Percentiles rank a stretch among this genome's conserved stretches.
Evolutionary conservation across 2,113 vertebrate species (phyloP).

Genomic region (Baryphthengus martii): DNA sequence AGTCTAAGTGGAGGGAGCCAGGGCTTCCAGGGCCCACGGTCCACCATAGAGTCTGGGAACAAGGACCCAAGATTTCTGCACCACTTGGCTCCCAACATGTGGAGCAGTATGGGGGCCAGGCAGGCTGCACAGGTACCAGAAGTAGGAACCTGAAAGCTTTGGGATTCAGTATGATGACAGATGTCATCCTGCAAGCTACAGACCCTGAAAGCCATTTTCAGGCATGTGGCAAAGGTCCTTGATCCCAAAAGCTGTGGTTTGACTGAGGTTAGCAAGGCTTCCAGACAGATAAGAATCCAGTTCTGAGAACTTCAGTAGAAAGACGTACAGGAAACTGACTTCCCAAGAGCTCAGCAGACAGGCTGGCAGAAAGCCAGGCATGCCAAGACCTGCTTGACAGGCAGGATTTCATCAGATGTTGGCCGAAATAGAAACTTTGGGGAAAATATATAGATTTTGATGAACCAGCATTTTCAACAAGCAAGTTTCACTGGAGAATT

Average conservation of each 20-base stretch:
- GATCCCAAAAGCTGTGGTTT: neutral
- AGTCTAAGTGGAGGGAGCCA: neutral
- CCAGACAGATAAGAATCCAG: neutral
- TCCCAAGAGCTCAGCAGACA: neutral
- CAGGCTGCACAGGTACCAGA: neutral
- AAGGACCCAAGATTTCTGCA: neutral
- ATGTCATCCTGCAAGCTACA: neutral
- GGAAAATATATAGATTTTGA: neutral
- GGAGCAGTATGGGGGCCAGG: neutral
- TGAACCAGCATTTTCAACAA: neutral
- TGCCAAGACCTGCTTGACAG: neutral
- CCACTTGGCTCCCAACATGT: neutral
- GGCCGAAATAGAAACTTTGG: neutral
- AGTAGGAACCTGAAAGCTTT: neutral
- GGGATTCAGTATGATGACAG: neutral
- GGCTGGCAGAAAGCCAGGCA: neutral
- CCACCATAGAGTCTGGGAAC: neutral
- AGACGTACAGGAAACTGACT: neutral
- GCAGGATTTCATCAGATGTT: neutral
- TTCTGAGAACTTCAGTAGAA: neutral
- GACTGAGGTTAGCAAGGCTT: neutral
- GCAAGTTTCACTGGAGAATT: neutral
- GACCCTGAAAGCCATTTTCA: neutral
- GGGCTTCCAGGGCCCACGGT: neutral
- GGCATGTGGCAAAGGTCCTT: neutral